Conservation (phyloP, 2,113 vertebrate genomes). For the Potamarius usumacintae region DNA sequence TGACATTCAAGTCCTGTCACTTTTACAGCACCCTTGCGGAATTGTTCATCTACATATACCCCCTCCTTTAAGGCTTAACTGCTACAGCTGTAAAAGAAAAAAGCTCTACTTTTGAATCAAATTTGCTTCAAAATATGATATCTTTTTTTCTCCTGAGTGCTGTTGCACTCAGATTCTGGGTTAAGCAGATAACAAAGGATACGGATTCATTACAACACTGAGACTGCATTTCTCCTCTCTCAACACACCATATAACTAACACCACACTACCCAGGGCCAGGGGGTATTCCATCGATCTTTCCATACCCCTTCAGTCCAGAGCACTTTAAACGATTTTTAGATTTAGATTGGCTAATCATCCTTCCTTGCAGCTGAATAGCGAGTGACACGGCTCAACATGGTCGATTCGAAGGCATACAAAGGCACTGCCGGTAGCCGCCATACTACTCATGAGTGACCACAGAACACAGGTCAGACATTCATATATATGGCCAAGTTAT, state of each 20-base stretch:
- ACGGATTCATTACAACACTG: conserved; percentile 71
- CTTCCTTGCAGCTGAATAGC: too few species aligned
- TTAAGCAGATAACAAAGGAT: conserved; percentile 72
- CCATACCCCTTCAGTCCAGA: too few species aligned
- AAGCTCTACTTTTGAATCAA: background rate
- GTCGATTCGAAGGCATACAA: too few species aligned
- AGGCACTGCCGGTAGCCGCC: too few species aligned
- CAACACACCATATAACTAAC: conserved; percentile 18
- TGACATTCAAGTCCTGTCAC: background rate
- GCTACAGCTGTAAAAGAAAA: background rate
- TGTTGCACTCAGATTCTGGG: conserved; percentile 64
- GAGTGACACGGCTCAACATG: too few species aligned
- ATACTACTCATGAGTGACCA: too few species aligned
- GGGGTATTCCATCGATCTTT: background rate
- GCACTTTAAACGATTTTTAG: too few species aligned
- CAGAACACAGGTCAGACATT: too few species aligned
- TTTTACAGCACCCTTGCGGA: background rate
- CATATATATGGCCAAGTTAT: too few species aligned
- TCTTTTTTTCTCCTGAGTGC: conserved; percentile 18
- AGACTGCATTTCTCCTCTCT: conserved; percentile 45
- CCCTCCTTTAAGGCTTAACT: background rate
- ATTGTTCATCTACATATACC: background rate
- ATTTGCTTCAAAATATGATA: background rate
- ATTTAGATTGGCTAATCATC: too few species aligned
- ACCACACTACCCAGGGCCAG: background rate